Percentiles rank a stretch among this genome's conserved stretches.
phyloP scores from a whole-genome alignment of 2,888 invertebrate species.

The Eilema caniola region DNA sequence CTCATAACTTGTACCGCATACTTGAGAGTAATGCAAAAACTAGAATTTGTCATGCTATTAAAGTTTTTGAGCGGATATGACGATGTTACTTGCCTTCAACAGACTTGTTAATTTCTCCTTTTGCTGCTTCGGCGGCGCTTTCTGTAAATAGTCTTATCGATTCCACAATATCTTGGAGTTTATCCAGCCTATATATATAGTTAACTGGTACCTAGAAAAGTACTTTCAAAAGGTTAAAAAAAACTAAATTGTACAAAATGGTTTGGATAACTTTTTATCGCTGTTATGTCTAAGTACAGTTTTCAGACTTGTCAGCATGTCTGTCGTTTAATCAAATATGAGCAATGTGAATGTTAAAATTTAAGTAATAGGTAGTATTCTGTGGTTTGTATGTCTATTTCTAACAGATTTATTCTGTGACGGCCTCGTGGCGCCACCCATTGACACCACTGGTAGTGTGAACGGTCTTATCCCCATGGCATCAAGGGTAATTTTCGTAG shows the following conservation, averaged over 20 bases:
- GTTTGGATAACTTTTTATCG: not conserved
- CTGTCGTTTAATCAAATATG: not conserved
- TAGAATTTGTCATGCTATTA: constrained; percentile 81
- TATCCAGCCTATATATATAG: constrained; percentile 31
- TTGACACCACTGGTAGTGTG: too few relatives aligned
- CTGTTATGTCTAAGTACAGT: not conserved
- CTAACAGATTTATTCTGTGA: too few relatives aligned
- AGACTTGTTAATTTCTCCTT: constrained; percentile 75
- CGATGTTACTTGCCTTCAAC: constrained; percentile 74
- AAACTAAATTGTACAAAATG: constrained; percentile 1
- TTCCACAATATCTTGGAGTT: constrained; percentile 39
- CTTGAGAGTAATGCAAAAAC: constrained; percentile 61
- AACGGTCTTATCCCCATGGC: too few relatives aligned
- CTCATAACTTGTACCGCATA: constrained; percentile 56
- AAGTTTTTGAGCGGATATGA: constrained; percentile 74
- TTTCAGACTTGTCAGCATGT: not conserved
- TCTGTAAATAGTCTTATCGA: constrained; percentile 50
- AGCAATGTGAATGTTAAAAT: not conserved
- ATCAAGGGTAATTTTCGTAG: too few relatives aligned
- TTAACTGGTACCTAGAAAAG: constrained; percentile 18
- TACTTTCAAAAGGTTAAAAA: not conserved
- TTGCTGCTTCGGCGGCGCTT: constrained; percentile 56
- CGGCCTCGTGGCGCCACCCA: too few relatives aligned
- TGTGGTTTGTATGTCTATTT: too few relatives aligned
- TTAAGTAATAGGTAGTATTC: not conserved